Conservation (phyloP, 2,113 vertebrate genomes). For the Microcebus ravelobensis region DNA sequence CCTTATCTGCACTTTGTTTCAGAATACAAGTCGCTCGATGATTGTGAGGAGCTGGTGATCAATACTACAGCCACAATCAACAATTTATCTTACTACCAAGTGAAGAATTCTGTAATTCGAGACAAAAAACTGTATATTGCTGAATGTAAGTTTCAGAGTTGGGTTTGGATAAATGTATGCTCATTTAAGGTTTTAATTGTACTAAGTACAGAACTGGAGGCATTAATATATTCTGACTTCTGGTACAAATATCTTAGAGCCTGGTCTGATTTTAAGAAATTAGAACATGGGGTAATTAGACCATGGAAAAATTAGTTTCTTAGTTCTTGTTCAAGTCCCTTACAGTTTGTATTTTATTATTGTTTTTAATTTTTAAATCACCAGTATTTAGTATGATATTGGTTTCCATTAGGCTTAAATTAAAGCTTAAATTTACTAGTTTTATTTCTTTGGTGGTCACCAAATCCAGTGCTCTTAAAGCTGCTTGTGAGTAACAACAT, state of each 20-base stretch:
- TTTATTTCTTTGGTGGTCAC: conserved; percentile 66
- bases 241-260: not conserved
- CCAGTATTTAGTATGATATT: not conserved
- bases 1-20: conserved; percentile 46
- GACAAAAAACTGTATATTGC: conserved; percentile 86
- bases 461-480: conserved; percentile 87
- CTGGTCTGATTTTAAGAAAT: conserved; percentile 1
- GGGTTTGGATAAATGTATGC: not conserved
- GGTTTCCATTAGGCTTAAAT: not conserved
- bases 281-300: not conserved
- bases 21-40: conserved; percentile 90
- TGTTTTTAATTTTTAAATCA: not conserved
- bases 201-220: not conserved
- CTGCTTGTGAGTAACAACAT: conserved; percentile 88
- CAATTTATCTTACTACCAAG: conserved; percentile 95
- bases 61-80: conserved; percentile 91
- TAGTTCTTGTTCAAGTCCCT: not conserved
- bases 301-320: not conserved
- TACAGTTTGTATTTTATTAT: not conserved
- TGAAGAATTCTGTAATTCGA: conserved; percentile 86
- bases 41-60: conserved; percentile 93
- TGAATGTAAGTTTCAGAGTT: conserved; percentile 87
- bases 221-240: not conserved
- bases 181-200: not conserved
- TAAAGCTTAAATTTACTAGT: conserved; percentile 31